Evolutionary conservation across 2,888 invertebrate genomes (phyloP).

Genomic region (Erebia epiphron): DNA sequence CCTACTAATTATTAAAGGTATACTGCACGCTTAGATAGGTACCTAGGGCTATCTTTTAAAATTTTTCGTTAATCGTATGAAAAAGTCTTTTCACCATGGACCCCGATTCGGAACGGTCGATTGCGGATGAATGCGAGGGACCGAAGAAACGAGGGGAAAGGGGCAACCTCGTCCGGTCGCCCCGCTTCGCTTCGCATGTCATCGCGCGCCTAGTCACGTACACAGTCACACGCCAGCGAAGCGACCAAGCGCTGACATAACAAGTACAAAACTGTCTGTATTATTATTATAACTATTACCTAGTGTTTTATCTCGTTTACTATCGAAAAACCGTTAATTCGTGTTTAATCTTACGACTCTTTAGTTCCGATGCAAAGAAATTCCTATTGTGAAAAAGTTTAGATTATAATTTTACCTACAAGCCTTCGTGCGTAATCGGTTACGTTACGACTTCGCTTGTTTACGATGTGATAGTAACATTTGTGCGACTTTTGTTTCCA

Average conservation of each 20-base stretch:
- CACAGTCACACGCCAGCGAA: slow-evolving; percentile 1
- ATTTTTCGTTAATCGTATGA: no score
- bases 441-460: slow-evolving; percentile 19
- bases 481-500: background rate
- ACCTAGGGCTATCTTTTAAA: no score
- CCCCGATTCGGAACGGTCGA: slow-evolving; percentile 16
- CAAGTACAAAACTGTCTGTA: background rate
- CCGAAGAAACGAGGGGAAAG: slow-evolving; percentile 10
- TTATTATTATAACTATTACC: background rate
- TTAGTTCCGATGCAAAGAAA: background rate
- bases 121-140: slow-evolving; percentile 13
- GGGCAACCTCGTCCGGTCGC: slow-evolving; percentile 28
- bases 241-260: background rate
- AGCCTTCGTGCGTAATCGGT: slow-evolving; percentile 15
- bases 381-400: background rate
- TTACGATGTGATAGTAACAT: background rate
- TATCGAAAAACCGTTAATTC: background rate
- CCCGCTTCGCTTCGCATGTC: slow-evolving; percentile 34
- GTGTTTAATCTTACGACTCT: background rate
- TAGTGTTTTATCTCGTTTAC: background rate
- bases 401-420: background rate
- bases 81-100: background rate
- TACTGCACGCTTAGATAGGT: no score
- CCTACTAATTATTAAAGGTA: no score
- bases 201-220: slow-evolving; percentile 28